Conservation (phyloP, 2,797 vertebrate species). For the Discoglossus pictus region DNA sequence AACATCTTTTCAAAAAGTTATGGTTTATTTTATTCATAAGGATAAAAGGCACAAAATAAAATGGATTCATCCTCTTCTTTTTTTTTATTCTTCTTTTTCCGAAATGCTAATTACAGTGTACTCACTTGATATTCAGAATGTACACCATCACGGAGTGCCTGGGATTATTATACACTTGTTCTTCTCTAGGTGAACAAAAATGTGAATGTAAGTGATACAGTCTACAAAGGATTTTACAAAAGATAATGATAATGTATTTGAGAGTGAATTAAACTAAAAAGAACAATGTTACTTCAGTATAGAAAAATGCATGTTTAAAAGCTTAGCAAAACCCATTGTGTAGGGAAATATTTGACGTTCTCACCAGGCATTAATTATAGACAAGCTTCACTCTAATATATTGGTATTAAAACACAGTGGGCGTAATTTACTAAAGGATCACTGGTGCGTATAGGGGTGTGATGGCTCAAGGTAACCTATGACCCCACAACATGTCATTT, state of each 20-base stretch:
- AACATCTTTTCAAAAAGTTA: slow-evolving; percentile 41
- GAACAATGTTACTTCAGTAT: slow-evolving; percentile 8
- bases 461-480: too few relatives aligned
- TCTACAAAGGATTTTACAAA: slow-evolving; percentile 12
- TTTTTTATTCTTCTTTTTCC: slow-evolving; percentile 5
- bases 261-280: slow-evolving; percentile 22
- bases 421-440: too few relatives aligned
- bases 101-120: slow-evolving; percentile 24
- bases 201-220: slow-evolving; percentile 38
- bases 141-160: slow-evolving; percentile 8
- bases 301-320: slow-evolving; percentile 4
- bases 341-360: too few relatives aligned
- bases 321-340: too few relatives aligned
- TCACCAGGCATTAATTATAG: too few relatives aligned
- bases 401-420: too few relatives aligned
- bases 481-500: too few relatives aligned
- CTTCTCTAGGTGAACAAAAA: slow-evolving; percentile 25
- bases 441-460: too few relatives aligned
- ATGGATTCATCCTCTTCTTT: slow-evolving; percentile 2
- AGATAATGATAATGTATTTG: slow-evolving; percentile 38
- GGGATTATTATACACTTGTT: slow-evolving; percentile 24
- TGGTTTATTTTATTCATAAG: slow-evolving; percentile 14
- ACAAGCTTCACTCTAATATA: too few relatives aligned
- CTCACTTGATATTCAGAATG: slow-evolving; percentile 21
- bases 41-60: slow-evolving; percentile 27